These are phyloP conservation scores for Ctena decussata DNA, from an alignment of 2,888 invertebrate species.

Conservation along the genomic window DNA sequence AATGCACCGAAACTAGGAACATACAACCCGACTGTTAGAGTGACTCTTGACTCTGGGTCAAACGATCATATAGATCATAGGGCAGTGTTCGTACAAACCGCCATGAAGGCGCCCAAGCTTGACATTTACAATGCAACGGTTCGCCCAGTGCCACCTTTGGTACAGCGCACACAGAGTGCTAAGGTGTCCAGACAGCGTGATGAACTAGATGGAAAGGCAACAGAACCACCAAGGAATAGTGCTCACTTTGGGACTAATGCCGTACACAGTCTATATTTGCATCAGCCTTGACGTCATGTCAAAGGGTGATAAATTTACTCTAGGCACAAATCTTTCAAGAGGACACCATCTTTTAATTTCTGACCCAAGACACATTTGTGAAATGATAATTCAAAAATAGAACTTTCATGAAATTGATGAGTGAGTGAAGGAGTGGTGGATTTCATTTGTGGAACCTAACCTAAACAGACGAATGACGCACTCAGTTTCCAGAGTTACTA, in stretches of 20 bases:
- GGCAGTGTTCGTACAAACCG: constrained; percentile 21
- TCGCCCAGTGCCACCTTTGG: constrained; percentile 26
- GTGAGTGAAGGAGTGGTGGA: no score
- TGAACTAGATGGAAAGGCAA: neutral
- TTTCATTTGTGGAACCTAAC: no score
- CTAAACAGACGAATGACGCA: no score
- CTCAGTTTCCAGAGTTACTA: no score
- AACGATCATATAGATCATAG: constrained; percentile 11
- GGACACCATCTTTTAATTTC: no score
- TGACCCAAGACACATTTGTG: no score
- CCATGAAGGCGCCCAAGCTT: constrained; percentile 44
- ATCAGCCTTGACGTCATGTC: neutral
- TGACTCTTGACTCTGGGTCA: neutral
- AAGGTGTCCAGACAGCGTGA: neutral
- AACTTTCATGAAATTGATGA: no score
- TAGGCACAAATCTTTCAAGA: no score
- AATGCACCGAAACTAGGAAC: constrained; percentile 24
- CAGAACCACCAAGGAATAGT: neutral
- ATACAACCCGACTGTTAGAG: constrained; percentile 37
- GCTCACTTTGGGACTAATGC: neutral
- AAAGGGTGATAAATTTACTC: no score
- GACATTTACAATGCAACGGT: constrained; percentile 38
- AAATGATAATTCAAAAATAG: no score
- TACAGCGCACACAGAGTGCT: neutral
- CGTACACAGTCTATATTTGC: neutral